A percentile compares a stretch with the other conserved stretches of the same genome.
phyloP scores from a whole-genome alignment of 2,113 vertebrate genomes.

The Riparia riparia region DNA sequence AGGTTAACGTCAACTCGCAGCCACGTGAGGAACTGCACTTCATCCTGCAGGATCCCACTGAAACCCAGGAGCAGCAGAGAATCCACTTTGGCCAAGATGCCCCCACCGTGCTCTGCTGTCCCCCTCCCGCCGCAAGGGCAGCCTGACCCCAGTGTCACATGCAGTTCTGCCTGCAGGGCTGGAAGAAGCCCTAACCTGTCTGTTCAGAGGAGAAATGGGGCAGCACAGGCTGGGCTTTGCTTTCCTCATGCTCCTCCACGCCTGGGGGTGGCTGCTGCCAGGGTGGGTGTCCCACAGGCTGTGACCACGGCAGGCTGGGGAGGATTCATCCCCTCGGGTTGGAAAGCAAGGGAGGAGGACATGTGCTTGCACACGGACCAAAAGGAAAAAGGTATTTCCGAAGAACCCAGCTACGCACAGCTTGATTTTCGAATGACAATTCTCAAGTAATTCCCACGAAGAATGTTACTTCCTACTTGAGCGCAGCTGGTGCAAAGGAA shows the following conservation, averaged over 20 bases:
- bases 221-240: background rate
- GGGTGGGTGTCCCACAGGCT: background rate
- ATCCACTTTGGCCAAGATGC: background rate
- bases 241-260: fast-evolving
- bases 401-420: background rate
- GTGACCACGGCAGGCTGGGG: background rate
- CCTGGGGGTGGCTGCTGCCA: background rate
- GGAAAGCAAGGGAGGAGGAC: background rate
- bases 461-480: background rate
- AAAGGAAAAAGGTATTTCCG: background rate
- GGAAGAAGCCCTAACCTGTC: background rate
- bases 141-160: background rate
- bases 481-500: background rate
- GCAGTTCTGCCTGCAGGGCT: background rate
- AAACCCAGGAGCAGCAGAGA: background rate
- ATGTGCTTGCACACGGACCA: background rate
- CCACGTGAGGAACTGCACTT: background rate
- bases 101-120: fast-evolving
- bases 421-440: background rate
- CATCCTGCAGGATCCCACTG: background rate
- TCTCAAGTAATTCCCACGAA: background rate
- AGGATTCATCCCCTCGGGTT: background rate
- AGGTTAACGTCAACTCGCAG: background rate
- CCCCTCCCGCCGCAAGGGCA: background rate
- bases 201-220: background rate